Conservation (phyloP, 2,888 invertebrate genomes). For the Stenchaetothrips biformis region DNA sequence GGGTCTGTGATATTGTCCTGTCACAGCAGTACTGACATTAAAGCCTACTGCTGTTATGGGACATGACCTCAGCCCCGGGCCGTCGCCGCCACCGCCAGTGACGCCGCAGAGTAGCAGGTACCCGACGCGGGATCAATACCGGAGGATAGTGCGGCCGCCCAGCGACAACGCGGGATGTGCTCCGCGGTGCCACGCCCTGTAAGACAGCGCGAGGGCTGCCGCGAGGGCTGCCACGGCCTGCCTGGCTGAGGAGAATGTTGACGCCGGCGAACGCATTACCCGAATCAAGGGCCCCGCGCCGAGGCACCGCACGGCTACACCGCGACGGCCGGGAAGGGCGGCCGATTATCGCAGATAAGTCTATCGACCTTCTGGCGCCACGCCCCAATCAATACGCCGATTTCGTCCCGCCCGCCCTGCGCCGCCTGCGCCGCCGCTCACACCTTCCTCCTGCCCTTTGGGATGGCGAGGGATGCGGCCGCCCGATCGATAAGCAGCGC, state of each 20-base stretch:
- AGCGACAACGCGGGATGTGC: too few relatives aligned
- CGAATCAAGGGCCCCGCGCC: not conserved
- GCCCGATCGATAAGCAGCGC: not conserved
- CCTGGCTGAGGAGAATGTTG: not conserved
- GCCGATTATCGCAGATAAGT: too few relatives aligned
- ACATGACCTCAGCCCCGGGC: conserved; percentile 54
- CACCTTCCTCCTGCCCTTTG: too few relatives aligned
- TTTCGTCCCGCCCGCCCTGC: too few relatives aligned
- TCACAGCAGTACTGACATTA: conserved; percentile 86
- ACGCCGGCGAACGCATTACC: not conserved
- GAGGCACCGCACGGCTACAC: not conserved
- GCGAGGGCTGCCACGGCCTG: not conserved
- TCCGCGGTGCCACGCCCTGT: too few relatives aligned
- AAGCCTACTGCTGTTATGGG: conserved; percentile 87
- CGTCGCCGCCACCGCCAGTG: not conserved
- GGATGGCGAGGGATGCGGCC: not conserved
- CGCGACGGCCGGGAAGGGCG: too few relatives aligned
- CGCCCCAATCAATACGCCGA: too few relatives aligned
- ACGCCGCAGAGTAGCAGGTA: not conserved
- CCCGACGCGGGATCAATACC: not conserved
- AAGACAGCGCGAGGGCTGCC: not conserved
- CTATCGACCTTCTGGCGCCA: too few relatives aligned
- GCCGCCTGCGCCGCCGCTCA: too few relatives aligned
- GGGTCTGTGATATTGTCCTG: conserved; percentile 91
- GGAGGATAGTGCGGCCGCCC: too few relatives aligned